phyloP scores from a whole-genome alignment of 2,888 invertebrate species.

The Watsonalla binaria region DNA sequence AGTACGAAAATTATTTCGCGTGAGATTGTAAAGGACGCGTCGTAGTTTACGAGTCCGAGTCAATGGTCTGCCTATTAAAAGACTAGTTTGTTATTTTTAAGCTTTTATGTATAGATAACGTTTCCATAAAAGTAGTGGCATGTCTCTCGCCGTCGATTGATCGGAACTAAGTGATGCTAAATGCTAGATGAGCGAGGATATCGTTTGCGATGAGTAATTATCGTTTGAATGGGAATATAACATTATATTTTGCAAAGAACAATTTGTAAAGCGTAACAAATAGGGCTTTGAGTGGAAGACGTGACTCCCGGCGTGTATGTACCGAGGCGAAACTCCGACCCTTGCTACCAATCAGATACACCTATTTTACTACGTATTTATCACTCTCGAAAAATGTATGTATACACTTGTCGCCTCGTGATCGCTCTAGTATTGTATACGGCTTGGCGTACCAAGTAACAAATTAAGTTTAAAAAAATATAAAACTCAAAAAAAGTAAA shows the following conservation, averaged over 20 bases:
- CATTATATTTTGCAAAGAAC: constrained; percentile 23
- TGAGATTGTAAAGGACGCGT: constrained; percentile 39
- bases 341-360: constrained; percentile 34
- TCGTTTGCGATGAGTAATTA: constrained; percentile 13
- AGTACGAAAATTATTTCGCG: constrained; percentile 70
- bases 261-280: constrained; percentile 30
- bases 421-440: constrained; percentile 73
- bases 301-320: constrained; percentile 3
- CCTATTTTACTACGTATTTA: constrained; percentile 72
- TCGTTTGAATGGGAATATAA: constrained; percentile 8
- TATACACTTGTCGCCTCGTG: constrained; percentile 59
- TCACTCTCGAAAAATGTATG: constrained; percentile 57
- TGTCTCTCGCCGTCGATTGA: constrained; percentile 49
- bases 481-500: constrained; percentile 34
- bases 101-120: constrained; percentile 60
- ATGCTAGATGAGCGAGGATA: constrained; percentile 19
- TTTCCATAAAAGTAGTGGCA: constrained; percentile 56
- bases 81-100: constrained; percentile 73
- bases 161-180: constrained; percentile 14
- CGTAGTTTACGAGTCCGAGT: constrained; percentile 45
- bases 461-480: constrained; percentile 61
- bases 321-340: constrained; percentile 30
- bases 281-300: constrained; percentile 34
- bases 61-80: constrained; percentile 66
- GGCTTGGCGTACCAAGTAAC: constrained; percentile 67